Conservation (phyloP, 2,888 invertebrate genomes). For the Dicyrtomina minuta region DNA sequence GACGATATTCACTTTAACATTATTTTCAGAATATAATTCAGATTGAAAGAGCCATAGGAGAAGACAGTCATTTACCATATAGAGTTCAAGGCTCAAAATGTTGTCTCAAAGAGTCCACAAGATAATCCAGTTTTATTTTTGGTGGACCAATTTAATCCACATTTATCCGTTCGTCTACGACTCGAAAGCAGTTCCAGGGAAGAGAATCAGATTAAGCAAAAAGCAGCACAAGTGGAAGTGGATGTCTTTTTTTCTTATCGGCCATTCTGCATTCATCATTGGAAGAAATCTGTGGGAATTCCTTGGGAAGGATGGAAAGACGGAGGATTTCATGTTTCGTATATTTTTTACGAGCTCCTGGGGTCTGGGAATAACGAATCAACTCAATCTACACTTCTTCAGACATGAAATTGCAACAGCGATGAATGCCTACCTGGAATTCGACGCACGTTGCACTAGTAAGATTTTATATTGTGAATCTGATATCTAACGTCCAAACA, state of each 20-base stretch:
- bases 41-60: no score
- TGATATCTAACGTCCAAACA: not conserved
- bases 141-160: not conserved
- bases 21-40: no score
- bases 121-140: not conserved
- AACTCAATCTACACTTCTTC: not conserved
- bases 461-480: no score
- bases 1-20: no score
- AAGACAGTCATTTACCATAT: no score
- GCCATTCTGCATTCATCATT: not conserved
- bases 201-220: not conserved
- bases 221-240: not conserved
- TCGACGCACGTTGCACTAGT: not conserved
- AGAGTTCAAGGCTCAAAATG: constrained; percentile 5
- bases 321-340: not conserved
- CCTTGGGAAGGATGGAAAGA: not conserved
- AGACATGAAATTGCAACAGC: not conserved
- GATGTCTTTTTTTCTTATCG: not conserved
- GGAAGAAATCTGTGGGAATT: not conserved
- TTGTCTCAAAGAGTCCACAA: not conserved
- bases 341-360: not conserved
- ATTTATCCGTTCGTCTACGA: constrained; percentile 5
- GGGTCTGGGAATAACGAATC: not conserved
- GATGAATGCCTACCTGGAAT: not conserved
- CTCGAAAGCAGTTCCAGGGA: no score